Evolutionary conservation across 2,888 invertebrate genomes (phyloP).

Genomic region (Andrena bicolor): DNA sequence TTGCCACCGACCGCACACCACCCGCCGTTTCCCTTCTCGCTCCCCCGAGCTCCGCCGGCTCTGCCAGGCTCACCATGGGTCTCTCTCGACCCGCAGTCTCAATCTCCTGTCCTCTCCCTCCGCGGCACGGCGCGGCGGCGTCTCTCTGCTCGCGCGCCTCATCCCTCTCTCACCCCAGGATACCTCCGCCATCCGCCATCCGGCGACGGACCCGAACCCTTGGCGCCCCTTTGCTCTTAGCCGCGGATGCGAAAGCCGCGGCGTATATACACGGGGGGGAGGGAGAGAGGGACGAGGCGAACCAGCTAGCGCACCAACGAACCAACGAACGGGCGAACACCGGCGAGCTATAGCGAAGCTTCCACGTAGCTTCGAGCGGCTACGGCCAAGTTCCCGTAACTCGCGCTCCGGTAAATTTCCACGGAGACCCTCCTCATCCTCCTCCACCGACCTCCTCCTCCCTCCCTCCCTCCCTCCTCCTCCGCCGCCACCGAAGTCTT

Average conservation of each 20-base stretch:
- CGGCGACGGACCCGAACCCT: conserved; percentile 77
- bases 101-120: conserved; percentile 65
- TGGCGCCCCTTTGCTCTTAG: conserved; percentile 81
- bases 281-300: conserved; percentile 27
- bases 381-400: conserved; percentile 81
- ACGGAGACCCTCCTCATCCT: conserved; percentile 68
- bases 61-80: conserved; percentile 80
- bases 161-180: conserved; percentile 67
- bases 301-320: conserved; percentile 41
- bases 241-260: conserved; percentile 76
- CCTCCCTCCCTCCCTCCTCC: too few relatives aligned
- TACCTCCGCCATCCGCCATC: conserved; percentile 72
- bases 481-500: too few relatives aligned
- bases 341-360: conserved; percentile 21
- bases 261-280: conserved; percentile 47
- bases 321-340: conserved; percentile 20
- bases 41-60: conserved; percentile 12
- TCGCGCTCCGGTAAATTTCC: conserved; percentile 83
- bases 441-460: conserved; percentile 7
- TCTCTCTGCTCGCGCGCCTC: conserved; percentile 58
- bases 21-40: conserved; percentile 35
- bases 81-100: conserved; percentile 85
- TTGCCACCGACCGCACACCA: conserved; percentile 37
- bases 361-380: conserved; percentile 71
- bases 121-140: conserved; percentile 54